Conservation (phyloP, 2,113 vertebrate species). For the Scartelaos histophorus region DNA sequence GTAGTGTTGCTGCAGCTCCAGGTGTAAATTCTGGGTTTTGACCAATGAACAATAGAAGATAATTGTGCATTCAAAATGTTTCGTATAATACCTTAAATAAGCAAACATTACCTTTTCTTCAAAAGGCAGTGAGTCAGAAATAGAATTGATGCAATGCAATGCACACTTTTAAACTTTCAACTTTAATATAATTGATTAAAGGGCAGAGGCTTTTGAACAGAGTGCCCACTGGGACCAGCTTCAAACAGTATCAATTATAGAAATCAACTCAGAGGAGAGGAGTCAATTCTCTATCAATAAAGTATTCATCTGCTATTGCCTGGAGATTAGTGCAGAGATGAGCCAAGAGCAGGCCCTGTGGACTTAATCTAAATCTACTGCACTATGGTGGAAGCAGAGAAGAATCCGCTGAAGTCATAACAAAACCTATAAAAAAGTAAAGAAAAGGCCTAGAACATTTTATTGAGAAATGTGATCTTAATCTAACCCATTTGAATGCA, state of each 20-base stretch:
- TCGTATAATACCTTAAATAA: background rate
- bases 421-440: background rate
- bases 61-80: background rate
- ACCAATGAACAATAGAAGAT: background rate
- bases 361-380: conserved; percentile 67
- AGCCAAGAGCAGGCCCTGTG: conserved; percentile 58
- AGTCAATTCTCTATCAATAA: conserved; percentile 76
- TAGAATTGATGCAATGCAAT: conserved; percentile 55
- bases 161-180: conserved; percentile 51
- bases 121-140: conserved; percentile 7
- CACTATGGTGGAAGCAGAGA: conserved; percentile 42
- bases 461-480: background rate
- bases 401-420: conserved; percentile 30
- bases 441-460: background rate
- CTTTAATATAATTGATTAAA: conserved; percentile 78
- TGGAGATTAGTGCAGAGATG: conserved; percentile 69
- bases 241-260: conserved; percentile 79
- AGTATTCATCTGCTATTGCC: conserved; percentile 69
- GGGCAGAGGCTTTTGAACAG: conserved; percentile 65
- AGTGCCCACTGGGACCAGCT: conserved; percentile 52
- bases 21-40: too few species aligned
- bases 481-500: background rate
- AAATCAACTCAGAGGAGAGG: conserved; percentile 64
- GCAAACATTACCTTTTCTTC: background rate
- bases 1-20: too few species aligned